phyloP scores from a whole-genome alignment of 2,113 vertebrate species.

The Neopipo cinnamomea region DNA sequence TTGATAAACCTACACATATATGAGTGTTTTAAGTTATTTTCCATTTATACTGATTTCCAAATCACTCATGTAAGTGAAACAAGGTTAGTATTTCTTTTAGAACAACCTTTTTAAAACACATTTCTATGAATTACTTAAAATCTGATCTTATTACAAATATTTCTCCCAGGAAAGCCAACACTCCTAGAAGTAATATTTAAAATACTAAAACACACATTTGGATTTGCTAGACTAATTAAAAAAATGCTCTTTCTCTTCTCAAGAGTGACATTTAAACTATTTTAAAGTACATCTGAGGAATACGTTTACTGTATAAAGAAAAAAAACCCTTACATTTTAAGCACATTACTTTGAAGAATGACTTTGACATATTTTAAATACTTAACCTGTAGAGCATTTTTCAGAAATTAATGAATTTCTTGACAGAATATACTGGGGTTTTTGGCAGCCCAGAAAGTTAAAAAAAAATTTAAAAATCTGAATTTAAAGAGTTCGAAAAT shows the following conservation, averaged over 20 bases:
- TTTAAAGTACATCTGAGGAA: conserved; percentile 19
- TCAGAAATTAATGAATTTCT: neutral
- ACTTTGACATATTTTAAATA: neutral
- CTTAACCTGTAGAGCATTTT: neutral
- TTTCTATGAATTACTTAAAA: conserved; percentile 23
- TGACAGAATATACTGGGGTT: conserved; percentile 9
- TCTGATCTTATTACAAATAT: conserved; percentile 20
- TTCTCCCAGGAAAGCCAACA: conserved; percentile 30
- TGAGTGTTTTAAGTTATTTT: neutral
- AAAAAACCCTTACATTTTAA: neutral
- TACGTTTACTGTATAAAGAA: neutral
- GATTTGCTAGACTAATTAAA: conserved; percentile 33
- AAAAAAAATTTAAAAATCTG: neutral
- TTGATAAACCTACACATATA: neutral
- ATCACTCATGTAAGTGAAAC: conserved; percentile 6
- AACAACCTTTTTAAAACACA: neutral
- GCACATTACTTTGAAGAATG: neutral
- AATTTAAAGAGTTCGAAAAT: conserved; percentile 43
- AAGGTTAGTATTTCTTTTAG: conserved; percentile 5
- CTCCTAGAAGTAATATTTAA: conserved; percentile 46
- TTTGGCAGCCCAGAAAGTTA: neutral
- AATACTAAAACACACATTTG: conserved; percentile 27
- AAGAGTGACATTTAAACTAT: conserved; percentile 22
- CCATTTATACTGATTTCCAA: conserved; percentile 3
- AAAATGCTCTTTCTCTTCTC: conserved; percentile 10